phyloP scores from a whole-genome alignment of 92 coral and sea anemone genomes.

The Galaxea fascicularis region DNA sequence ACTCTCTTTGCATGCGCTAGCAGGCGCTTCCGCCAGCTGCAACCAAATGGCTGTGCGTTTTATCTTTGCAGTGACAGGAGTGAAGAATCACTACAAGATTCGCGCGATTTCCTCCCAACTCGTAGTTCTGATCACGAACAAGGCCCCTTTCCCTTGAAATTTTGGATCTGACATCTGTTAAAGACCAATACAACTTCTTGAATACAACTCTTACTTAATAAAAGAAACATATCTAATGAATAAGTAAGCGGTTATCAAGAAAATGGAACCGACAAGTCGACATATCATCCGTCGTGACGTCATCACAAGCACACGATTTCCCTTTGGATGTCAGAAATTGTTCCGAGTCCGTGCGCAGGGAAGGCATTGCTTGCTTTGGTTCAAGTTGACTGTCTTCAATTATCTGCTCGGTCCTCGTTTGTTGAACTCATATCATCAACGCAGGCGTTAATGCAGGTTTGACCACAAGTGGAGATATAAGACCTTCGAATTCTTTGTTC shows the following conservation, averaged over 20 bases:
- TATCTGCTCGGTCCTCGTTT: too few species aligned
- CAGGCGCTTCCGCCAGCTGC: neutral
- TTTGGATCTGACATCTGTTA: slow-evolving; percentile 41
- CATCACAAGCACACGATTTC: neutral
- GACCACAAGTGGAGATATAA: neutral
- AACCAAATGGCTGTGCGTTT: slow-evolving; percentile 33
- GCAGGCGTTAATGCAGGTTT: neutral
- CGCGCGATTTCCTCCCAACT: slow-evolving; percentile 23
- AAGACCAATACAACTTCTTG: neutral
- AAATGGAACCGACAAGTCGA: neutral
- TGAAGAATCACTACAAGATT: slow-evolving; percentile 43
- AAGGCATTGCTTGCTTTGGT: neutral
- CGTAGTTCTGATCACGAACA: slow-evolving; percentile 17
- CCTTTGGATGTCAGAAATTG: too few species aligned
- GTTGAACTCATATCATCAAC: too few species aligned
- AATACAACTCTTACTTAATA: neutral
- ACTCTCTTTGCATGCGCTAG: neutral
- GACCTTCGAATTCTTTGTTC: too few species aligned
- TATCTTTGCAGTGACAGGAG: slow-evolving; percentile 53
- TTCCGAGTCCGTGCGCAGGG: too few species aligned
- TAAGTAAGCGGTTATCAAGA: neutral
- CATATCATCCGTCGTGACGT: neutral
- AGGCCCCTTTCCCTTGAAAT: slow-evolving; percentile 32
- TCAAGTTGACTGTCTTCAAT: too few species aligned
- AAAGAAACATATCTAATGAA: neutral